Base-by-base conservation (phyloP, 2,797 vertebrate species). In the Gallinago nigripennis region DNA sequence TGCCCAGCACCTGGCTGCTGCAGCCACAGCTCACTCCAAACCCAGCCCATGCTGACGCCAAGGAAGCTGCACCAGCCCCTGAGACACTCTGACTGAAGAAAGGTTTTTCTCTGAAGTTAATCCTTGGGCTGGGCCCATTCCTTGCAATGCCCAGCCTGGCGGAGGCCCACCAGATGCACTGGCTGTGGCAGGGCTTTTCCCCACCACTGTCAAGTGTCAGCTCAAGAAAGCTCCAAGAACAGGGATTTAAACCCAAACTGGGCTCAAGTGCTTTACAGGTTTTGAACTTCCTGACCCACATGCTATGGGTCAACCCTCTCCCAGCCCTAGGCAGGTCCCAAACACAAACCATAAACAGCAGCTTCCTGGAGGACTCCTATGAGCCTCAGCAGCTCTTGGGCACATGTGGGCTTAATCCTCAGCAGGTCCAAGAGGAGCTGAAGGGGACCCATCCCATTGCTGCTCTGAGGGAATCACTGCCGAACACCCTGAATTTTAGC, bases 51-150 rank as follows among this genome's bases (percentile, higher is more conserved):
- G 57, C 33, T 8, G 24, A 11, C 63, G 82, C 82, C 50, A 7
- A 9, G 27, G 66, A 46, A 56, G 85, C 68, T 66, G 56, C 0
- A 0, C 4, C 39, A 64, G 35, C 51, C 20, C 1, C 1, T 24
- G 12, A 77, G 25, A 51, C 7, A 4, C 1, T 1, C 41, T 10
- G 10, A 48, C 0, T 61, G 27, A 25, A 53, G 25, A 68, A 65
- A 1, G 6, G 6, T 23, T 88, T 72, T 78, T 80, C 51, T 73
- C 60, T 24, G 14, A 30, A 82, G 30, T 3, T 1, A 63, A 25
- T n/a, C 41, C 54, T 9, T 18, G 37, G 63, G 41, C 68, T 54
- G 30, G 13, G 35, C 35, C 35, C 41, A 5, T 24, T 53, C 41
- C 39, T 53, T 48, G 37, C 58, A 71, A 14, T 0, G 31, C 2